A percentile compares a stretch with the other conserved stretches of the same genome.
Evolutionary conservation across 1,140 invertebrate species (phyloP).

Genomic region (Drosophila tropicalis): DNA sequence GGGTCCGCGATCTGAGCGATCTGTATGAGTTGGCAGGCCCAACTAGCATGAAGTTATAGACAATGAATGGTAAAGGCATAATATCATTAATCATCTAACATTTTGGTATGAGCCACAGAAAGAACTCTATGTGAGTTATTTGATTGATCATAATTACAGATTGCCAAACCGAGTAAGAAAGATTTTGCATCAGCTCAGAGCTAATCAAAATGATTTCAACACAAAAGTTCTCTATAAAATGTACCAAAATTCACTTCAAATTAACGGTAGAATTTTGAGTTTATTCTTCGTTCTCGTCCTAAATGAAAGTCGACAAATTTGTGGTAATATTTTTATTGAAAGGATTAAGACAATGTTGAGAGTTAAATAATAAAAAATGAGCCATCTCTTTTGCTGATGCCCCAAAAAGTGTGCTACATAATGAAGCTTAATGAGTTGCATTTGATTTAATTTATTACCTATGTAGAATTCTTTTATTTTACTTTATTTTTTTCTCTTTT

Average conservation of each 20-base stretch:
- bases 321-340: too few species aligned
- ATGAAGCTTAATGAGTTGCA: not conserved
- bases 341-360: too few species aligned
- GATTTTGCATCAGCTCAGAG: not conserved
- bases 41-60: constrained; percentile 48
- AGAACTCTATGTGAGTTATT: not conserved
- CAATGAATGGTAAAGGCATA: constrained; percentile 19
- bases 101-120: not conserved
- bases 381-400: not conserved
- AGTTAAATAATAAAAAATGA: too few species aligned
- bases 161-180: not conserved
- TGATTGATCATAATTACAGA: not conserved
- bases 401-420: constrained; percentile 8
- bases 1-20: constrained; percentile 54
- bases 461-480: not conserved
- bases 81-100: constrained; percentile 41
- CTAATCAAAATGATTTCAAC: constrained; percentile 1
- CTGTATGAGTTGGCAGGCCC: constrained; percentile 43
- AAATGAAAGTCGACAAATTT: too few species aligned
- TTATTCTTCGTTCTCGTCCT: too few species aligned
- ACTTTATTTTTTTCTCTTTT: not conserved
- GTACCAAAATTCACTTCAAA: too few species aligned
- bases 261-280: too few species aligned
- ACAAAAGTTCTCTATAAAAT: not conserved
- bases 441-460: not conserved